phyloP scores from a whole-genome alignment of 2,888 invertebrate genomes.

The Himalopsyche tibetana region DNA sequence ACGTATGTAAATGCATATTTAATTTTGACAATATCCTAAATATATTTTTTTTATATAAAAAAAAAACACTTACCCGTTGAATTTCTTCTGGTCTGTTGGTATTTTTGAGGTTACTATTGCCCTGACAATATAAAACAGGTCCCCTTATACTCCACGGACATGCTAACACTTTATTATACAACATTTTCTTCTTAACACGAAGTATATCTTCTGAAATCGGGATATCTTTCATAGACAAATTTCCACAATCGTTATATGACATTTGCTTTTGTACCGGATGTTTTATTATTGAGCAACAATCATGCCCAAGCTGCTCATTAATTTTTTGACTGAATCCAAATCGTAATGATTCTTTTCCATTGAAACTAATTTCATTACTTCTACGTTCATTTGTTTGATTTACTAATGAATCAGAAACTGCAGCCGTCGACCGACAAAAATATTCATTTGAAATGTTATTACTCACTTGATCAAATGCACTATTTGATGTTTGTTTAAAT shows the following conservation, averaged over 20 bases:
- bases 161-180: conserved; percentile 77
- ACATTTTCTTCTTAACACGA: conserved; percentile 67
- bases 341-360: conserved; percentile 41
- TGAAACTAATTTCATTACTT: background rate
- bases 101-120: conserved; percentile 21
- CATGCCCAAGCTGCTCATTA: background rate
- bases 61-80: background rate
- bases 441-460: conserved; percentile 15
- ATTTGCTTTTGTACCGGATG: background rate
- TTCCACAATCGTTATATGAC: background rate
- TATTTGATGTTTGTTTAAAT: conserved; percentile 53
- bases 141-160: conserved; percentile 78
- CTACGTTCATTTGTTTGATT: background rate
- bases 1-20: no score
- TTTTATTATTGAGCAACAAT: background rate
- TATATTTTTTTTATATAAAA: background rate
- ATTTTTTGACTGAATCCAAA: conserved; percentile 27
- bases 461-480: conserved; percentile 61
- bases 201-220: background rate
- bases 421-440: background rate
- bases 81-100: conserved; percentile 70
- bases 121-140: conserved; percentile 67
- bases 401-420: background rate
- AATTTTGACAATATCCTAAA: no score
- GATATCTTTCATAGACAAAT: background rate